A percentile compares a stretch with the other conserved stretches of the same genome.
Conservation (phyloP, 1,140 invertebrate species). For the Brachionus asplanchnoidis region DNA sequence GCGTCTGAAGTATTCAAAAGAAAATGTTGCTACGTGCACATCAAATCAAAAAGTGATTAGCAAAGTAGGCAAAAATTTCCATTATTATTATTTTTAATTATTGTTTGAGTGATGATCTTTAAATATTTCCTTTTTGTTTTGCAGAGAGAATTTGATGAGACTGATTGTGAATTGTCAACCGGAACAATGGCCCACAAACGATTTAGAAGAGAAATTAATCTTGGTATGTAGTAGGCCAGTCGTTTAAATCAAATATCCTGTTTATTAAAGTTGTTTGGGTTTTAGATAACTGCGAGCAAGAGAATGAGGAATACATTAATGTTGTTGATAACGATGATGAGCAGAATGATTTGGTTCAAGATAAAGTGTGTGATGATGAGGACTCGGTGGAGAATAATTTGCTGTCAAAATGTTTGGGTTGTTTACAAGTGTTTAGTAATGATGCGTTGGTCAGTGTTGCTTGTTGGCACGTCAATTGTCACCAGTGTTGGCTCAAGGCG, state of each 20-base stretch:
- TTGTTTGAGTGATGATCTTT: not conserved
- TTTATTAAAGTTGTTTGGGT: not conserved
- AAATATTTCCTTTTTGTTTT: not conserved
- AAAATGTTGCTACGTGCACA: slow-evolving; percentile 20
- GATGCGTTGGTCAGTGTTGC: not conserved
- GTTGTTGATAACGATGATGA: slow-evolving; percentile 26
- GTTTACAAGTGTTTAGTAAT: slow-evolving; percentile 21
- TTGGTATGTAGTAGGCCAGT: not conserved
- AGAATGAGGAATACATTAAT: slow-evolving; percentile 21
- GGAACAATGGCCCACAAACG: not conserved
- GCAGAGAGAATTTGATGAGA: slow-evolving; percentile 21
- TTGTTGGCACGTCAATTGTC: slow-evolving; percentile 24
- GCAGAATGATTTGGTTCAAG: not conserved
- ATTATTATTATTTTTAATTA: not conserved
- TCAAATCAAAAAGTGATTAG: slow-evolving; percentile 14
- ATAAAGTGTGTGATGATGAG: not conserved
- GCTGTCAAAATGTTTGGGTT: slow-evolving; percentile 6
- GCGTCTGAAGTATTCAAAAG: slow-evolving; percentile 17
- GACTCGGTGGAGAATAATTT: not conserved
- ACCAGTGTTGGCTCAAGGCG: not conserved
- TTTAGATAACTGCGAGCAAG: not conserved
- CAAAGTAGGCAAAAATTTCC: not conserved
- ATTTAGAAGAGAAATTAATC: not conserved
- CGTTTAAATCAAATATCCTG: slow-evolving; percentile 32
- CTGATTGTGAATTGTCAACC: slow-evolving; percentile 30